Evolutionary conservation across 2,888 invertebrate genomes (phyloP), one percentile per base, ranked within the genome.

Genomic region (Argyresthia goedartella): DNA sequence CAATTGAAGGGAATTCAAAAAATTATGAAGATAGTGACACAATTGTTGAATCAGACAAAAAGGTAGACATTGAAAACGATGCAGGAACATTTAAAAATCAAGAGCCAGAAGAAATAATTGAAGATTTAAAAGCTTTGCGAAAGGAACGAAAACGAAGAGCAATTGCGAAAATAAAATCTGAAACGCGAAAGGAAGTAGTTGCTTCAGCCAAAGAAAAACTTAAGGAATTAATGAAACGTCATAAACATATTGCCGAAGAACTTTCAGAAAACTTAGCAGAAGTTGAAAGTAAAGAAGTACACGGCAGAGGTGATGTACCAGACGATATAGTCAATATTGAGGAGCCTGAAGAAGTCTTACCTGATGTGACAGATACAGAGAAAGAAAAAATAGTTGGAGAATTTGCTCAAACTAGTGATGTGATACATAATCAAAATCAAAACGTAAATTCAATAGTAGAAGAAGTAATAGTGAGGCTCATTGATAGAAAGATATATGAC

Each of bases 401-500:
- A 25, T 51, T 54, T 50, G 33, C 46, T 47, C 34, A 49, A 50
- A 41, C 14, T 42, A 55, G 15, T 48, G 59, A 64, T 47, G 54
- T 53, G 53, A 56, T 59, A 43, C 69, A 62, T 53, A 64, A 59
- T 42, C 69, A 70, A 33, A 74, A 78, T 57, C 74, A 80, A 66
- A 81, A 76, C 55, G 71, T 87, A 53, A 79, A 87, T 57, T 69
- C 69, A 10, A 87, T 87, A 54, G 86, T 87, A 1, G 87, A 88
- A 64, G 86, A 87, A 60, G 86, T 86, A 45, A 82, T 87, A 60
- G 57, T 61, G 48, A 77, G 84, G 59, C 69, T 86, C 47, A 74
- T 85, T 62, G 84, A 85, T 64, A 80, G 87, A 60, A 89, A 88
- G 72, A 78, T 88, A 61, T 87, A 85, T 58, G 87, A 87, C 53